phyloP scores from a whole-genome alignment of 2,888 invertebrate species.

The Periphyllus acericola region DNA sequence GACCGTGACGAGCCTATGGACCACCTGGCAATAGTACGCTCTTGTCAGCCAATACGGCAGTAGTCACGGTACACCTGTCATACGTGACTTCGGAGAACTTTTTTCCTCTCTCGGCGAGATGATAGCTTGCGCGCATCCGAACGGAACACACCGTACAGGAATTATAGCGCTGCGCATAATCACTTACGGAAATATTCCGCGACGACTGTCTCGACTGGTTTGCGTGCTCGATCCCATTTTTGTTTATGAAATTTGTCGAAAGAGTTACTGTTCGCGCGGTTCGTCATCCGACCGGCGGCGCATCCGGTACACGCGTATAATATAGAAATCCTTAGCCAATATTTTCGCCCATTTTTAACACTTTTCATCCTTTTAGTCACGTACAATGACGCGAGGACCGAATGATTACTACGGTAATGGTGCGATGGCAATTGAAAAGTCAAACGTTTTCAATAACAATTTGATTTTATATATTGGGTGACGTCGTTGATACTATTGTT shows the following conservation, averaged over 20 bases:
- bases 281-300: background rate
- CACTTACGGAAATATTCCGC: conserved; percentile 9
- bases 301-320: background rate
- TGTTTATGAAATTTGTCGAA: conserved; percentile 23
- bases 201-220: background rate
- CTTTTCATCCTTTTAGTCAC: background rate
- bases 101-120: conserved; percentile 10
- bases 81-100: conserved; percentile 37
- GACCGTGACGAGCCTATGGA: conserved; percentile 26
- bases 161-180: background rate
- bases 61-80: conserved; percentile 43
- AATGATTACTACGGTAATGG: background rate
- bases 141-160: conserved; percentile 26
- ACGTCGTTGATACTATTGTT: background rate
- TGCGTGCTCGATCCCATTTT: background rate
- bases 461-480: background rate
- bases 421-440: background rate
- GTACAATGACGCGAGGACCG: background rate
- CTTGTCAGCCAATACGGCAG: conserved; percentile 23
- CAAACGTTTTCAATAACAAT: conserved; percentile 2
- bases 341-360: background rate
- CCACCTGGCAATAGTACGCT: conserved; percentile 39
- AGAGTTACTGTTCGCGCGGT: background rate
- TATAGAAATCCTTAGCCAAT: background rate
- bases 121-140: conserved; percentile 11